phyloP scores from a whole-genome alignment of 2,797 vertebrate genomes.

The Spinus pinus region DNA sequence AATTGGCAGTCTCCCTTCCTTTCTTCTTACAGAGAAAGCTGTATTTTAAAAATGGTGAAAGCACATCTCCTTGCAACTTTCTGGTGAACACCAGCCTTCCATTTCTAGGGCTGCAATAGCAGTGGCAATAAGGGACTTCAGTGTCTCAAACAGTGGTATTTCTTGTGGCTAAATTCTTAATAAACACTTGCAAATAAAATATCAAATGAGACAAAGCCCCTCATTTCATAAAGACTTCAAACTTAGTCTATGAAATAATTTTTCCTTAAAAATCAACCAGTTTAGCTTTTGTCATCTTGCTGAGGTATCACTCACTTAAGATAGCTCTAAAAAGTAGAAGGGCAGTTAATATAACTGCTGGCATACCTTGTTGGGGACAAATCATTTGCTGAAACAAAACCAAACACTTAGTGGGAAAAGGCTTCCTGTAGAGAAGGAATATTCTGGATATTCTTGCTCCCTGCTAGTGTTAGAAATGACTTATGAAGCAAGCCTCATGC shows the following conservation, averaged over 20 bases:
- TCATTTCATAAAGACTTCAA: background rate
- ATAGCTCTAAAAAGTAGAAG: background rate
- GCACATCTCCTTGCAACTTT: background rate
- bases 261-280: background rate
- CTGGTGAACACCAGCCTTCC: background rate
- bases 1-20: background rate
- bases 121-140: background rate
- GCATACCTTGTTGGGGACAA: background rate
- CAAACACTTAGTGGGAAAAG: background rate
- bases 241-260: background rate
- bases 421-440: background rate
- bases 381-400: background rate
- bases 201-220: background rate
- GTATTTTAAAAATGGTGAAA: background rate
- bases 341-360: background rate
- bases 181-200: background rate
- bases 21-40: background rate
- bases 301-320: background rate
- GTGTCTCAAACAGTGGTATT: background rate
- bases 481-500: background rate
- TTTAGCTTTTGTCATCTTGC: background rate
- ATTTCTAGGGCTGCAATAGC: background rate
- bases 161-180: background rate
- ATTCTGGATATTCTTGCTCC: background rate
- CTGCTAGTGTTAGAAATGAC: background rate